These are phyloP conservation scores for Anisognathus igniventris DNA, from an alignment of 2,797 vertebrate species.

Conservation along the genomic window DNA sequence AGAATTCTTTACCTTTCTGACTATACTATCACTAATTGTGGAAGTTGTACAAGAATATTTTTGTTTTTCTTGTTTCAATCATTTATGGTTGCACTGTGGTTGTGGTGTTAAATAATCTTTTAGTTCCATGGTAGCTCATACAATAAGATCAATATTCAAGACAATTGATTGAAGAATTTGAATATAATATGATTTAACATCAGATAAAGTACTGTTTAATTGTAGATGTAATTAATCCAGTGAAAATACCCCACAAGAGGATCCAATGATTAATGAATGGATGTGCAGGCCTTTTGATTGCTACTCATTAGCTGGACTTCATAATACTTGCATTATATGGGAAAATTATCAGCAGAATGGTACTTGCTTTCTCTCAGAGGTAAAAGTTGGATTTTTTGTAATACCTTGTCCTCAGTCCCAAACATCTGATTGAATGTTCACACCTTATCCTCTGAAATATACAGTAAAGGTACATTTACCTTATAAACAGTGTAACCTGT, in stretches of 20 bases:
- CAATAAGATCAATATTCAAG: not conserved
- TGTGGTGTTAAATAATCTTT: not conserved
- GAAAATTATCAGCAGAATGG: not conserved
- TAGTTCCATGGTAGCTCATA: not conserved
- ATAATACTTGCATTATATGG: not conserved
- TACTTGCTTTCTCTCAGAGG: not conserved
- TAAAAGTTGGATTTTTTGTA: not conserved
- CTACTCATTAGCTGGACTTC: not conserved
- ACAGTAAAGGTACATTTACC: not conserved
- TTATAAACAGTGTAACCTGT: not conserved
- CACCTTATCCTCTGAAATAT: not conserved
- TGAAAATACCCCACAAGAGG: not conserved
- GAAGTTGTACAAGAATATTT: not conserved
- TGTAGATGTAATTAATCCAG: not conserved
- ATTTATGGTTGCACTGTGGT: not conserved
- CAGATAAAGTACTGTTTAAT: not conserved
- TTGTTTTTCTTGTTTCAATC: not conserved
- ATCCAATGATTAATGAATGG: not conserved
- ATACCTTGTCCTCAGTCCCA: not conserved
- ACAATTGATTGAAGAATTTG: not conserved
- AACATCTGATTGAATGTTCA: not conserved
- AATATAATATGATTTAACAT: not conserved
- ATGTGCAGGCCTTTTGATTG: not conserved
- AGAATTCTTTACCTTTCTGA: not conserved
- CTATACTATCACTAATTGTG: not conserved